Base-by-base conservation (phyloP, 1,140 invertebrate genomes). In the Geopemphigus sp. region DNA sequence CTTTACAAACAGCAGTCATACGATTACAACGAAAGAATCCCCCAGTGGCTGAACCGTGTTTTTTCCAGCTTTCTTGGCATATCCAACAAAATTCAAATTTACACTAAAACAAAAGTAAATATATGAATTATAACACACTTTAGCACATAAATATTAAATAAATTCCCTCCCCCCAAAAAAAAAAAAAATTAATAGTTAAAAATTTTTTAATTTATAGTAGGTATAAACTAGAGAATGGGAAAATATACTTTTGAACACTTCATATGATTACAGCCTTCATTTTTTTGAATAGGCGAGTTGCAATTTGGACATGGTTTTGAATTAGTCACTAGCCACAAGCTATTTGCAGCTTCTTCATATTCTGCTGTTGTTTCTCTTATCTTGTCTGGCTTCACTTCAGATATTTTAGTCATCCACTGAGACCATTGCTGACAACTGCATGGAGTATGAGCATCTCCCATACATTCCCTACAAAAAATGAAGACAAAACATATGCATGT, bases 71-170 rank as follows among this genome's bases (percentile, higher is more conserved):
- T 83, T 92, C 91, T 82, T 92, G 86, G 84, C 92, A 93, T 22
- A 92, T 90, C 92, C 92, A 92, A 85, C 91, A 92, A 83, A 92
- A 93, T 83, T 92, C 91, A 86, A 89, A 89, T 86, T 92, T 92
- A 84, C 92, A 92, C 89, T 91, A 84, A 50, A 86, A 87, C 17
- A 29, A 17, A 19, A 63, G 8, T 11, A 19, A 19, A 39, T 39
- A 4, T 32, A 19, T 32, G 15, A 29, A 32, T 26, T 68, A 0
- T 50, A 68, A 66, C n/a, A 66, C 15, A 15, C 11, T 14, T 19
- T 14, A 12, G 5, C 1, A 50, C 12, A 12, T 50, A 50, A 12
- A 4, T 39, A 50, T 50, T 45, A 50, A 50, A 50, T 50, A 50
- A 50, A 6, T 50, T 50, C 10, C 14, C 39, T 45, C n/a, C n/a